Percentiles rank a stretch among this genome's conserved stretches.
Evolutionary conservation across 2,113 vertebrate species (phyloP).

Genomic region (Pycnonotus jocosus): DNA sequence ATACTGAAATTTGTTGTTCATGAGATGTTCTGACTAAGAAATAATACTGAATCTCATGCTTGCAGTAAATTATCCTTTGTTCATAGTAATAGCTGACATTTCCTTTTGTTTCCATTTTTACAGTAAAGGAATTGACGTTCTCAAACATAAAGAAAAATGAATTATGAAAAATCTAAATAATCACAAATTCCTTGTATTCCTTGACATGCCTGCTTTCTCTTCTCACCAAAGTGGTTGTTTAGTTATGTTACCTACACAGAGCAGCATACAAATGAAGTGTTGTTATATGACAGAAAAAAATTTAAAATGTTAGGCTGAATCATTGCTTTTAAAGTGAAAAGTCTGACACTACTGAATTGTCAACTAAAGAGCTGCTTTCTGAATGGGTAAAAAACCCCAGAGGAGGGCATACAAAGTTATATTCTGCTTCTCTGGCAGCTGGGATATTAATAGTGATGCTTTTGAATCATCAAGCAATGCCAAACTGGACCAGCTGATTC

Average conservation of each 20-base stretch:
- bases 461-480: neutral
- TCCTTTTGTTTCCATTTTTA: neutral
- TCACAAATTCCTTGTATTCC: neutral
- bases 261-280: neutral
- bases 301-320: neutral
- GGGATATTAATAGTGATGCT: neutral
- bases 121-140: neutral
- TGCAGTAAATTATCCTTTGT: neutral
- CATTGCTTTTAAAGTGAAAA: neutral
- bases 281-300: neutral
- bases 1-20: slow-evolving; percentile 4
- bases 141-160: neutral
- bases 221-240: neutral
- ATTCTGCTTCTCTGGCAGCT: neutral
- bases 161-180: neutral
- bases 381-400: neutral
- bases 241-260: neutral
- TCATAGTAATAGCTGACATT: neutral
- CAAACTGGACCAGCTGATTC: neutral
- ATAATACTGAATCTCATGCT: neutral
- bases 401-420: neutral
- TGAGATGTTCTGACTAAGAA: neutral
- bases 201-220: neutral
- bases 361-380: neutral
- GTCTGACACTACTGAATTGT: neutral